phyloP scores from a whole-genome alignment of 2,113 vertebrate genomes.

The Tamias sibiricus region DNA sequence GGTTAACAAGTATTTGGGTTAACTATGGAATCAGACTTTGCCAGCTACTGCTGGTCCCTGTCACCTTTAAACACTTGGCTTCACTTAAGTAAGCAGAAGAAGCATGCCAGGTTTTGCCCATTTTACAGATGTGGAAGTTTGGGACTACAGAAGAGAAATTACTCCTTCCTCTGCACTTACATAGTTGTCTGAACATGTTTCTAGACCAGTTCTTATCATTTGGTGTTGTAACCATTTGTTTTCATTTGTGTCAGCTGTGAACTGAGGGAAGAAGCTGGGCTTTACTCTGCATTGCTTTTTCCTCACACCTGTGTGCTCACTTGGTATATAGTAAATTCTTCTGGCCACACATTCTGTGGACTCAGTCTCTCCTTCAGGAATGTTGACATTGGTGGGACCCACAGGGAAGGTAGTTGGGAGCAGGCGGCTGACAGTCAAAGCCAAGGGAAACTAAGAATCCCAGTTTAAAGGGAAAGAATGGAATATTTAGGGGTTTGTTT shows the following conservation, averaged over 20 bases:
- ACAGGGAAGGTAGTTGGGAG: neutral
- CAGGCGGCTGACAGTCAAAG: neutral
- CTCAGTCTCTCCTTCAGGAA: neutral
- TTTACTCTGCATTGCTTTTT: neutral
- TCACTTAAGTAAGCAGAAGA: neutral
- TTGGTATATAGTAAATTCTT: neutral
- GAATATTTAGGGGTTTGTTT: neutral
- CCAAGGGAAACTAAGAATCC: neutral
- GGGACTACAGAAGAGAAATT: neutral
- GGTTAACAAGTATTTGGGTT: constrained; percentile 33
- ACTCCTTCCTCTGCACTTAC: neutral
- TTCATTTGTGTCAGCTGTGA: neutral
- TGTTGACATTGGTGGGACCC: neutral
- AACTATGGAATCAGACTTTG: constrained; percentile 20
- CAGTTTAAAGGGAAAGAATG: constrained; percentile 1
- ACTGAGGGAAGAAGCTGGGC: neutral
- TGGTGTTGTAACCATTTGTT: neutral
- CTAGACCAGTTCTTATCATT: neutral
- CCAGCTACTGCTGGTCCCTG: neutral
- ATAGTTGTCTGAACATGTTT: neutral
- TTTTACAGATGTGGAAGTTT: neutral
- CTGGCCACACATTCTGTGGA: neutral
- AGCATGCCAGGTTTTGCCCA: neutral
- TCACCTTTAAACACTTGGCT: neutral
- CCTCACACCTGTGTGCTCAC: neutral